Percentiles rank a stretch among this genome's conserved stretches.
Conservation (phyloP, 2,113 vertebrate genomes). For the Lipotes vexillifer region DNA sequence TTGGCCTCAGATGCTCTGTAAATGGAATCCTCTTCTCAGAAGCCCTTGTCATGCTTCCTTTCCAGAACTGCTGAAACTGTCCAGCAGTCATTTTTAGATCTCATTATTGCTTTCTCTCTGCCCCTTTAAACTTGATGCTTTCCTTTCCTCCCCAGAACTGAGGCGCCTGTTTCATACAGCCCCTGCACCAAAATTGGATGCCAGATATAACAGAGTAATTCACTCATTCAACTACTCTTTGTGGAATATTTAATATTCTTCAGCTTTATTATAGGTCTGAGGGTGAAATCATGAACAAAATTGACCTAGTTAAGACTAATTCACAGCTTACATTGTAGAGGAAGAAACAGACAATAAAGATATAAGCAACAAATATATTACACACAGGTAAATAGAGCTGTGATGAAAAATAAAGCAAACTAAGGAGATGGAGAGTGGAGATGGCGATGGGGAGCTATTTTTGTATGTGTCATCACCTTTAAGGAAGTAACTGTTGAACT, state of each 20-base stretch:
- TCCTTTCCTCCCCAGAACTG: background rate
- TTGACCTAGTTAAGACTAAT: background rate
- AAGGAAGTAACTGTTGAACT: background rate
- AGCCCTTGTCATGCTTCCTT: background rate
- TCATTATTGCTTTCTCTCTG: background rate
- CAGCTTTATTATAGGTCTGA: background rate
- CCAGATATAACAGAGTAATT: background rate
- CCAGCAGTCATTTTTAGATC: background rate
- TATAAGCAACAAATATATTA: background rate
- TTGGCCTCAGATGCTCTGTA: background rate
- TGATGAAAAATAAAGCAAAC: background rate
- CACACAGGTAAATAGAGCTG: background rate
- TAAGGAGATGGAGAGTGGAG: background rate
- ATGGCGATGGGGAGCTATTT: background rate
- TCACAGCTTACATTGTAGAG: background rate
- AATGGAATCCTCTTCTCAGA: constrained; percentile 9
- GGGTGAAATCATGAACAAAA: background rate
- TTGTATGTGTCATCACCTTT: background rate
- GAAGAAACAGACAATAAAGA: background rate
- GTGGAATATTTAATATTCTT: background rate
- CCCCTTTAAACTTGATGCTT: background rate
- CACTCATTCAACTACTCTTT: background rate
- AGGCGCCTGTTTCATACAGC: background rate
- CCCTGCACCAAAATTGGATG: background rate
- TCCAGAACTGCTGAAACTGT: background rate